phyloP scores from a whole-genome alignment of 2,113 vertebrate species.

The Burhinus bistriatus region DNA sequence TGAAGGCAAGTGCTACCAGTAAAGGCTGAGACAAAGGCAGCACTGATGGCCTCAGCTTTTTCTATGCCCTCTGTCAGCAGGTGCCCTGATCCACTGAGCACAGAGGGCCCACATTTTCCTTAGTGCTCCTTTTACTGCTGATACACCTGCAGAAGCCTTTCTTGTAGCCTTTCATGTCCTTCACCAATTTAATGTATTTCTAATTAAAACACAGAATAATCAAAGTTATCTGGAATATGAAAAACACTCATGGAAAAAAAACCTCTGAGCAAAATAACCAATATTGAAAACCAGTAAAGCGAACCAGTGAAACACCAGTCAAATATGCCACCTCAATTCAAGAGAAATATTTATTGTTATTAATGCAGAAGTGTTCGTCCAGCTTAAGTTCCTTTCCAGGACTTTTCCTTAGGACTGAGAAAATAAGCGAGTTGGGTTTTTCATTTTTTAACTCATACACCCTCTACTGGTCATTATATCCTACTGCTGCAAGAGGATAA shows the following conservation, averaged over 20 bases:
- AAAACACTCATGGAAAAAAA: not conserved
- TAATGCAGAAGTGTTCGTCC: not conserved
- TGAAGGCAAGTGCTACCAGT: not conserved
- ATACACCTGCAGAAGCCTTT: not conserved
- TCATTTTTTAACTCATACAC: not conserved
- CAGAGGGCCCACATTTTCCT: not conserved
- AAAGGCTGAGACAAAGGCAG: not conserved
- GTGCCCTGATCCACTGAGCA: not conserved
- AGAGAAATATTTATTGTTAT: conserved; percentile 32
- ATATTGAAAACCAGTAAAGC: not conserved
- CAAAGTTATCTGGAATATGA: not conserved
- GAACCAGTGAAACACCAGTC: not conserved
- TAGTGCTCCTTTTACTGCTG: not conserved
- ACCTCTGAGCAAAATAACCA: not conserved
- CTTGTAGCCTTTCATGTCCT: not conserved
- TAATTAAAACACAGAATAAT: not conserved
- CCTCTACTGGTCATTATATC: not conserved
- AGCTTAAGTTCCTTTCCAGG: not conserved
- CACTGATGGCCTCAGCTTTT: not conserved
- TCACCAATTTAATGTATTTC: not conserved
- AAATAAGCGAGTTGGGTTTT: not conserved
- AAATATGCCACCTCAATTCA: not conserved
- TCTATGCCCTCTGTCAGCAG: not conserved
- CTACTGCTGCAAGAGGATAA: not conserved
- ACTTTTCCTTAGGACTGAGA: not conserved